Evolutionary conservation across 2,113 vertebrate genomes (phyloP).

Genomic region (western clawed frog (Xenopus tropicalis)): DNA sequence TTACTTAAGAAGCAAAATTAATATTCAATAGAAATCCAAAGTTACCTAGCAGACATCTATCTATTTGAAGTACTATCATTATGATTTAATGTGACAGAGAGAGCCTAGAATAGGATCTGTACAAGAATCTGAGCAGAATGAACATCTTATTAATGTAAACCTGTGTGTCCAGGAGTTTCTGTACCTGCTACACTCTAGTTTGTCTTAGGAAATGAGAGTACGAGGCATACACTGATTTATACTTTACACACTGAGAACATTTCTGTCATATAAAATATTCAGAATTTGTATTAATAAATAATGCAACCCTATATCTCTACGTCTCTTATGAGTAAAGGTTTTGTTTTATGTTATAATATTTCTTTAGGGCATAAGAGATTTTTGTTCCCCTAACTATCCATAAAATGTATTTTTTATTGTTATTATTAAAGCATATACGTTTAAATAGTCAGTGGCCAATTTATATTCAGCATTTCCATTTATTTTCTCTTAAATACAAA

Average conservation of each 20-base stretch:
- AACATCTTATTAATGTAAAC: neutral
- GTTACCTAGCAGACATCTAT: neutral
- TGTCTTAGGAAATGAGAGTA: neutral
- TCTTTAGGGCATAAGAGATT: no score
- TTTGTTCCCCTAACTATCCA: no score
- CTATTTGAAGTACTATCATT: neutral
- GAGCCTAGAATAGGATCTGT: neutral
- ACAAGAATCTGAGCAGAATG: neutral
- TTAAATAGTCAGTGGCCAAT: no score
- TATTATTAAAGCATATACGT: no score
- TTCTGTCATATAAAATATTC: neutral
- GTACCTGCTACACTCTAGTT: neutral
- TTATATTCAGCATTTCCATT: no score
- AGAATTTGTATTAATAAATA: neutral
- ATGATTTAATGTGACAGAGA: neutral
- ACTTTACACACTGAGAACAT: neutral
- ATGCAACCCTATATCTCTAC: neutral
- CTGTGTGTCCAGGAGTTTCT: neutral
- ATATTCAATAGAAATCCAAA: neutral
- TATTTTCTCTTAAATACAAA: no score
- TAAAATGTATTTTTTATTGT: no score
- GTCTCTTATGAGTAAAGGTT: neutral
- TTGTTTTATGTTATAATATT: neutral
- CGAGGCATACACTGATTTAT: neutral
- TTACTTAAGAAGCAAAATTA: no score